phyloP scores from a whole-genome alignment of 2,113 vertebrate genomes.

The Dicaeum eximium region DNA sequence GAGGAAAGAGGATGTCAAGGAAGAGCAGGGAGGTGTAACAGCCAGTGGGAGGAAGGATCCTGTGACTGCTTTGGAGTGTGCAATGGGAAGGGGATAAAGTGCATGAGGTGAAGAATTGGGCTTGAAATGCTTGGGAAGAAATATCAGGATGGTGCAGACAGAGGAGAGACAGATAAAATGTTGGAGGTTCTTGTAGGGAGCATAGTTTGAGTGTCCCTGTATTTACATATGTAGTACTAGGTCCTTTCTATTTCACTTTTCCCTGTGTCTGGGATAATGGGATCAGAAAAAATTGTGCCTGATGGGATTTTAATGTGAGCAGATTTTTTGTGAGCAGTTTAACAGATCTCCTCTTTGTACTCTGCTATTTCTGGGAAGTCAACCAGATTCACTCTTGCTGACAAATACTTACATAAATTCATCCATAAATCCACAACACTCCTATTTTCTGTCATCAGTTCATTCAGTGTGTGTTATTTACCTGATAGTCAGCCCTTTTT shows the following conservation, averaged over 20 bases:
- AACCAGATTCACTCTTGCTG: background rate
- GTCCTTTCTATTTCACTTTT: background rate
- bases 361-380: background rate
- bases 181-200: background rate
- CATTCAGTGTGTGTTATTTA: background rate
- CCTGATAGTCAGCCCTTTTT: background rate
- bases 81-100: background rate
- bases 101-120: background rate
- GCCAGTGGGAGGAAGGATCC: background rate
- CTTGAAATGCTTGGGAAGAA: background rate
- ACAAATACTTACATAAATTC: constrained; percentile 3
- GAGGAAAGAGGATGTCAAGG: background rate
- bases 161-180: background rate
- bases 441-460: background rate
- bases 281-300: background rate
- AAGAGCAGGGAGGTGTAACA: rapidly evolving
- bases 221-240: background rate
- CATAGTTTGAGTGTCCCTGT: rapidly evolving
- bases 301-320: background rate
- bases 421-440: background rate
- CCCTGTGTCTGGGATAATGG: background rate
- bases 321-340: background rate
- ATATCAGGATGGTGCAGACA: background rate
- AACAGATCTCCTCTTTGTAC: background rate
- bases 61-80: background rate